Evolutionary conservation across 2,888 invertebrate species (phyloP), one percentile per base, ranked within the genome.

Genomic region (Lasioglossum lativentre): DNA sequence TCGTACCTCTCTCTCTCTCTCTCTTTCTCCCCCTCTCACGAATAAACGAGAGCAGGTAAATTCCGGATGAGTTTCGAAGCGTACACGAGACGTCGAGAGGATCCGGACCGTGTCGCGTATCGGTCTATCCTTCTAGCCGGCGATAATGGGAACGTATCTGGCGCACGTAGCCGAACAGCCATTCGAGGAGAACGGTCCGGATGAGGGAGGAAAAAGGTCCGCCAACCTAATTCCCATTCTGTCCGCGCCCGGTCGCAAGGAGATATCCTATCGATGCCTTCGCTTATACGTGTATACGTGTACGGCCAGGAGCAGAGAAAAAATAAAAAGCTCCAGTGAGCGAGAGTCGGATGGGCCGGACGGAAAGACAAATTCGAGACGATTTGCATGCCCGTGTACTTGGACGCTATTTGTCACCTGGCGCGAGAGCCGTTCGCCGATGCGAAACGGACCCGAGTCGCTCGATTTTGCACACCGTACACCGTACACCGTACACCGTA

Each of bases 191-290:
- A 23, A 63, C 47, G 63, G 63, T 6, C 63, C 63, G 63, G 30
- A 76, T 27, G 40, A 23, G 4, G 23, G 63, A 30, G n/a, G 40
- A 27, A 12, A 38, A n/a, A 52, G 74, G 74, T n/a, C 23, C 66
- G 19, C 47, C 63, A 47, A 66, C n/a, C 84, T 75, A 77, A 84
- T 85, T 86, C 68, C 68, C 56, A 85, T 85, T 86, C 85, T 8
- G 30, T 52, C 27, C 71, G 71, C 34, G 75, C 63, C 4, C n/a
- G n/a, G 40, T n/a, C 34, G 30, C 63, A 16, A 71, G 19, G 47
- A 83, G 78, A 81, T n/a, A n/a, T 78, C 59, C 45, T 72, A 78
- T 77, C 72, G 85, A 45, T 34, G 59, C 70, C 70, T 52, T 78
- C 52, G 78, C 42, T 45, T 70, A 40, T 52, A 52, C 47, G 47